Percentiles rank a stretch among this genome's conserved stretches.
phyloP scores from a whole-genome alignment of 2,888 invertebrate species.

The Salticus scenicus region DNA sequence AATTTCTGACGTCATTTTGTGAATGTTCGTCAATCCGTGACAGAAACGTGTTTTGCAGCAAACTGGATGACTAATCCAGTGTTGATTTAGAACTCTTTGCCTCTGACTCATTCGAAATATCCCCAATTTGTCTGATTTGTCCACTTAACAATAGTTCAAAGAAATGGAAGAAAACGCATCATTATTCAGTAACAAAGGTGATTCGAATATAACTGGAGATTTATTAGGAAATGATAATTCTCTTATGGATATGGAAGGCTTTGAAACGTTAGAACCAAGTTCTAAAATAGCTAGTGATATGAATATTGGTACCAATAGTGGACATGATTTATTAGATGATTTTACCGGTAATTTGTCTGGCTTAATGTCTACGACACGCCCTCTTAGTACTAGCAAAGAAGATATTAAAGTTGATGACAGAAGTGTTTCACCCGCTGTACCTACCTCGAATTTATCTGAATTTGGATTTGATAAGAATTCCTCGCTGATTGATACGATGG shows the following conservation, averaged over 20 bases:
- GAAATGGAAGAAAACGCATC: slow-evolving; percentile 59
- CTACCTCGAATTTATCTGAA: slow-evolving; percentile 53
- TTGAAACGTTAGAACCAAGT: slow-evolving; percentile 50
- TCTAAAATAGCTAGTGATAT: slow-evolving; percentile 37
- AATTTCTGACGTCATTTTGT: slow-evolving; percentile 55
- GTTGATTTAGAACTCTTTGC: slow-evolving; percentile 26
- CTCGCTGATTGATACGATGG: slow-evolving; percentile 48
- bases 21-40: slow-evolving; percentile 64
- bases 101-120: slow-evolving; percentile 10
- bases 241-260: slow-evolving; percentile 59
- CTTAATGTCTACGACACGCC: slow-evolving; percentile 63
- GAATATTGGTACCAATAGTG: not conserved
- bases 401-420: slow-evolving; percentile 14
- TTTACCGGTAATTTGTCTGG: slow-evolving; percentile 39
- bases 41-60: slow-evolving; percentile 65
- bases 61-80: slow-evolving; percentile 66
- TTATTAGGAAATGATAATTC: slow-evolving; percentile 49
- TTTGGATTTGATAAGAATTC: slow-evolving; percentile 34
- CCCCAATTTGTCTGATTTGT: not conserved
- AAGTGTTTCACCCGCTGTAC: slow-evolving; percentile 12
- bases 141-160: not conserved
- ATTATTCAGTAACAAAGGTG: slow-evolving; percentile 41
- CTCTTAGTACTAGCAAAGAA: slow-evolving; percentile 58
- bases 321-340: slow-evolving; percentile 24
- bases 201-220: slow-evolving; percentile 34